Base-by-base conservation (phyloP, 2,113 vertebrate genomes). In the Alectura lathami region DNA sequence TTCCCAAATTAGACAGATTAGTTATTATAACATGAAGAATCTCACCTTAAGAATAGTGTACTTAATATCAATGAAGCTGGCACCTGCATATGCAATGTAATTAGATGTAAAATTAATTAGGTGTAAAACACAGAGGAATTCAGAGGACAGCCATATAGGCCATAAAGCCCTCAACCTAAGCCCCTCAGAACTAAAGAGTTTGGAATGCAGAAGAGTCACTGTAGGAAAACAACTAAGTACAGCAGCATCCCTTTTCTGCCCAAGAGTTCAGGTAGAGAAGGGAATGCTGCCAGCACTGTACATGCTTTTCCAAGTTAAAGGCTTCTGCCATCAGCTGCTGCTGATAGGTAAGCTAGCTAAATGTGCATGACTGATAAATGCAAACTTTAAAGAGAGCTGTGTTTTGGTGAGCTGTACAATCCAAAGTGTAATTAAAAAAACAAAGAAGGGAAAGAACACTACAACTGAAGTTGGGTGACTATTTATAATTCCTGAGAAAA, bases 291-390 rank as follows among this genome's bases (percentile, higher is more conserved):
- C 85, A 95, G 82, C 67, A 29, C 70, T 22, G 23, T 20, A 74
- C 13, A 12, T 12, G 74, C 18, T 92, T 91, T 73, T 64, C 30
- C 30, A 83, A 75, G 50, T 40, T 10, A 48, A 88, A 89, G 78
- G 82, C 47, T 93, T 89, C n/a, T 80, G 82, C 82, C 91, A 88
- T 62, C 87, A 94, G 79, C 82, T 83, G 23, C 59, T 88, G 81
- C 91, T 85, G 81, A 83, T n/a, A 74, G 68, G 80, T 60, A 62
- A 32, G 48, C 1, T 8, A 80, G 75, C 53, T 38, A 69, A 93
- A 86, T 3, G 3, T 75, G 89, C 68, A 47, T 5, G 45, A 77
- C 67, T 72, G 87, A 93, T 63, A 91, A 88, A 74, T 6, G 34
- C 64, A 82, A 51, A 42, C 79, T 91, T 50, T 36, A 59, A 85